A percentile compares a stretch with the other conserved stretches of the same genome.
Conservation (phyloP, 2,797 vertebrate genomes). For the Paguma larvata region DNA sequence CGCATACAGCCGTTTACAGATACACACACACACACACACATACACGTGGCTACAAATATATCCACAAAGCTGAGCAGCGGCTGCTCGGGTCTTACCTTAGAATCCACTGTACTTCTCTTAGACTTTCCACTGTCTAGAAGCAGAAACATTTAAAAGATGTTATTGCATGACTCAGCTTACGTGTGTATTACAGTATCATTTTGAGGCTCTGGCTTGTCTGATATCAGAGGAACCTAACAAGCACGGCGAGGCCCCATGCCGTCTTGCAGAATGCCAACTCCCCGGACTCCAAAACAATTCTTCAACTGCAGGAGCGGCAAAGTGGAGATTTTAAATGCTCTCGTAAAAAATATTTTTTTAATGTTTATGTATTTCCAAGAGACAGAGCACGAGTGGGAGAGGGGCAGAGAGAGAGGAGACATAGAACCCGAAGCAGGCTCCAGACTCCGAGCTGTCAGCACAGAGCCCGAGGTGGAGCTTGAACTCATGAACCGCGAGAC, state of each 20-base stretch:
- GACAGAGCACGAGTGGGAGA: too few relatives aligned
- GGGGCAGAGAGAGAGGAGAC: too few relatives aligned
- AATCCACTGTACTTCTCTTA: constrained; percentile 80
- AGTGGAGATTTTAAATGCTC: neutral
- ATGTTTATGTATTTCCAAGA: too few relatives aligned
- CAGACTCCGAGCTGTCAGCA: too few relatives aligned
- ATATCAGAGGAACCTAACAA: constrained; percentile 14
- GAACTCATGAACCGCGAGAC: too few relatives aligned
- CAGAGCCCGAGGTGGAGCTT: too few relatives aligned
- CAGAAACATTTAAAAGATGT: constrained; percentile 60
- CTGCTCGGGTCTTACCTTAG: constrained; percentile 84
- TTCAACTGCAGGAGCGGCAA: neutral
- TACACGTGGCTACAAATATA: accelerated
- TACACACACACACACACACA: accelerated
- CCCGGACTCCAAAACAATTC: neutral
- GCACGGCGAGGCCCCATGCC: neutral
- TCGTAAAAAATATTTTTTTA: too few relatives aligned
- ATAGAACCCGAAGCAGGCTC: too few relatives aligned
- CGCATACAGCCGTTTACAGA: accelerated
- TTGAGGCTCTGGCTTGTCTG: neutral
- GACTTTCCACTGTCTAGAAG: constrained; percentile 76
- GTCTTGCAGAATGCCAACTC: neutral
- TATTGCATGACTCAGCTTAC: neutral
- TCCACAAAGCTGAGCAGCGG: neutral
- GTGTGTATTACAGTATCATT: neutral